Conservation (phyloP, 2,888 invertebrate species). For the Caenorhabditis angaria region DNA sequence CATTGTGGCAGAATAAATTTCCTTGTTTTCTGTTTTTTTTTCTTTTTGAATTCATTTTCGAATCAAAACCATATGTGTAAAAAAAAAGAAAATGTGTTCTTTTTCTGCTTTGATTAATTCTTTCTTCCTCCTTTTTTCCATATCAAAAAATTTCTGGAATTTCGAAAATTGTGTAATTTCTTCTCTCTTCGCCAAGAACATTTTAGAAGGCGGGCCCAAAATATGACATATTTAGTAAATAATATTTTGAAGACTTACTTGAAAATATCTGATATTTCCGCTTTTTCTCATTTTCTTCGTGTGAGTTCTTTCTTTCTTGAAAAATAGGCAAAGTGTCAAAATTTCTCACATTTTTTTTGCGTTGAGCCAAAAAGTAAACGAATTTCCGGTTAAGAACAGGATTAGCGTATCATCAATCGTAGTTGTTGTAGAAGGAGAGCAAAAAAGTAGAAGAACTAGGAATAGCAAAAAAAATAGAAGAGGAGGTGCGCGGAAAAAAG, state of each 20-base stretch:
- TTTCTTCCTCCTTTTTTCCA: too few relatives aligned
- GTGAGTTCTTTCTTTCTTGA: neutral
- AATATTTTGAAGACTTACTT: neutral
- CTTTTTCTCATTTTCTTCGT: neutral
- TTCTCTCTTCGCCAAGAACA: neutral
- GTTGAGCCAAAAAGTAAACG: conserved; percentile 2
- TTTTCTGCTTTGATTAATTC: neutral
- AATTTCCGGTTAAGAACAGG: conserved; percentile 4
- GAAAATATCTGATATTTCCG: neutral
- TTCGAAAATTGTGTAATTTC: neutral
- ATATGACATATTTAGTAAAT: neutral
- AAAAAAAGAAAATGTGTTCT: neutral
- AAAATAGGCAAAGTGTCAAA: neutral
- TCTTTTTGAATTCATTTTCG: too few relatives aligned
- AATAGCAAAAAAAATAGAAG: too few relatives aligned
- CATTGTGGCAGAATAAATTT: neutral
- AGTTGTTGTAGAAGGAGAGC: neutral
- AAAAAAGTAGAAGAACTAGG: neutral
- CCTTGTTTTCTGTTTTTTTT: neutral
- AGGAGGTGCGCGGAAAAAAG: too few relatives aligned
- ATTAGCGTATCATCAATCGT: neutral
- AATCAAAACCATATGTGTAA: neutral
- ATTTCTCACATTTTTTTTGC: neutral
- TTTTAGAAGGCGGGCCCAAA: neutral
- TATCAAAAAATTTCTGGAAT: conserved; percentile 1